A percentile compares a stretch with the other conserved stretches of the same genome.
Evolutionary conservation across 2,888 invertebrate species (phyloP).

Genomic region (Parnassius apollo): DNA sequence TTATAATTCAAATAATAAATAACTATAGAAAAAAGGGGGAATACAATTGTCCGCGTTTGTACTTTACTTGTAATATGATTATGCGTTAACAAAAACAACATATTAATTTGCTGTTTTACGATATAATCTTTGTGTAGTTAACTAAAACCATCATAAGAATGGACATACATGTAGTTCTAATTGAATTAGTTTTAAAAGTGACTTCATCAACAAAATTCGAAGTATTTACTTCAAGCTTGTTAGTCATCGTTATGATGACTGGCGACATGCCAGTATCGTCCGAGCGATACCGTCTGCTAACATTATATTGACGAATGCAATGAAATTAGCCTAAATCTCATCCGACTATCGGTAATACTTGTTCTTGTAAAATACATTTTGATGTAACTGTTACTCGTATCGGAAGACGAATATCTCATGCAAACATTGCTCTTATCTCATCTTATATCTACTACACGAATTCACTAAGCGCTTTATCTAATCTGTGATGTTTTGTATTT

Average conservation of each 20-base stretch:
- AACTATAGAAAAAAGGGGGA: no score
- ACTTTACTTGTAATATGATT: no score
- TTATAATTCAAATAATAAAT: no score
- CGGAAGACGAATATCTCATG: slow-evolving; percentile 48
- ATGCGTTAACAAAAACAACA: no score
- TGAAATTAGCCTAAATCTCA: slow-evolving; percentile 6
- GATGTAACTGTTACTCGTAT: slow-evolving; percentile 32
- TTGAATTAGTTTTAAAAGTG: no score
- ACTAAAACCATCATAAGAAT: no score
- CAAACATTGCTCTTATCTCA: slow-evolving; percentile 52
- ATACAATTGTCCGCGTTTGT: no score
- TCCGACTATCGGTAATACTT: background rate
- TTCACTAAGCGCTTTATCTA: slow-evolving; percentile 53
- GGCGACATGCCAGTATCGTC: slow-evolving; percentile 32
- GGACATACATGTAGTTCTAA: no score
- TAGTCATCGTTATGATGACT: slow-evolving; percentile 19
- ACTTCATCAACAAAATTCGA: no score
- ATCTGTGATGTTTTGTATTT: slow-evolving; percentile 63
- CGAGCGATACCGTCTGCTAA: slow-evolving; percentile 15
- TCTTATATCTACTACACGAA: slow-evolving; percentile 42
- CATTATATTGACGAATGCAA: slow-evolving; percentile 14
- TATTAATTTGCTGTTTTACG: no score
- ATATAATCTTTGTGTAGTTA: no score
- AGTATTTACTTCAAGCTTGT: background rate
- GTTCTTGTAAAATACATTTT: background rate